Evolutionary conservation across 2,113 vertebrate genomes (phyloP).

Genomic region (Pygoscelis adeliae): DNA sequence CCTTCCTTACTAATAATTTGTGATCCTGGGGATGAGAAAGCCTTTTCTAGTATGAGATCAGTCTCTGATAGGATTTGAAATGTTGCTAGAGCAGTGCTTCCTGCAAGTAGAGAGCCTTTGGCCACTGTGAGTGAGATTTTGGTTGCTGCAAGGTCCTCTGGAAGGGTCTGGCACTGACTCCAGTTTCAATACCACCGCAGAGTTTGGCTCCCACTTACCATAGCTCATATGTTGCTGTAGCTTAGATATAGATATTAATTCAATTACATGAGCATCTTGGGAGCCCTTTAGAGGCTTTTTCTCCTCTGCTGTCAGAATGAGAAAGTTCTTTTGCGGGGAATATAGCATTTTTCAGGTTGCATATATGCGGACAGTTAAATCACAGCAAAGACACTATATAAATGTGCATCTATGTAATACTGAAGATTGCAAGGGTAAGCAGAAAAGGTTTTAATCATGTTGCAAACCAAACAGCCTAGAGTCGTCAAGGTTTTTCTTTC

Average conservation of each 20-base stretch:
- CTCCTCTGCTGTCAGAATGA: not conserved
- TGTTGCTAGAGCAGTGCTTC: not conserved
- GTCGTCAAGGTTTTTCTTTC: not conserved
- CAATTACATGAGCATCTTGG: not conserved
- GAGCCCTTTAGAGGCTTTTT: not conserved
- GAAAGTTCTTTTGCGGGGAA: not conserved
- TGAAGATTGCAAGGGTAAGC: not conserved
- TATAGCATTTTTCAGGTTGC: not conserved
- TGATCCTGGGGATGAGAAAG: not conserved
- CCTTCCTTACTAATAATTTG: not conserved
- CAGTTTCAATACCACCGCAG: fast-evolving
- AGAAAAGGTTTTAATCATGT: not conserved
- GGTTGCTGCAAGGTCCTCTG: not conserved
- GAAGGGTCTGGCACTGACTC: not conserved
- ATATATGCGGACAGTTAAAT: not conserved
- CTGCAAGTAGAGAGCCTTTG: not conserved
- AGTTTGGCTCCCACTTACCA: not conserved
- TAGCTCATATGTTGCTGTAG: not conserved
- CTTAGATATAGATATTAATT: not conserved
- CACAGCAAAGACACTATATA: not conserved
- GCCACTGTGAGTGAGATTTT: not conserved
- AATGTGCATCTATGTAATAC: not conserved
- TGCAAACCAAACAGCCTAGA: not conserved
- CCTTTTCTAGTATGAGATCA: not conserved
- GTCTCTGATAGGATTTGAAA: not conserved